Evolutionary conservation across 2,113 vertebrate genomes (phyloP), one percentile per base, ranked within the genome.

Genomic region (Mobula hypostoma): DNA sequence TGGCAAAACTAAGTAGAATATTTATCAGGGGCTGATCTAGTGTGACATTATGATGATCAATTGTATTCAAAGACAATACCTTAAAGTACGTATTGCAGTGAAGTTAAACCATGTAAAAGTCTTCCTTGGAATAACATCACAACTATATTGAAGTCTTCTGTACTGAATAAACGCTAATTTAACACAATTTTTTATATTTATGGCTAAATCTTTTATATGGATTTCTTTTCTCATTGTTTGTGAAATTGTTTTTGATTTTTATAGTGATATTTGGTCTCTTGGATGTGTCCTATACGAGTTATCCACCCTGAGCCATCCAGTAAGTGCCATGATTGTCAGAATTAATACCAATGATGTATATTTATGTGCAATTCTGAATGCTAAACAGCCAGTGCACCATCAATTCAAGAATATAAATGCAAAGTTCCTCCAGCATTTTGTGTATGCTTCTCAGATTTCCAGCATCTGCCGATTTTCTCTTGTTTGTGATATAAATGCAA

Each of bases 181-280:
- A 92, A 72, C 36, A 40, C 68, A 36, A 68, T 17, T 70, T 2
- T 72, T 72, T 36, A 48, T 40, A 17, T 9, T n/a, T 72, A 48
- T 32, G 72, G 12, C n/a, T 24, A 24, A 48, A 72, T 21, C 36
- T 40, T 88, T 63, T 48, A 24, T 87, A 61, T 58, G 9, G 58
- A 61, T 58, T 58, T 61, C 14, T 3, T 56, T 5, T 66, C 12
- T 90, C 40, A n/a, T 19, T 72, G 32, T 72, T 27, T 14, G 21
- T 70, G 7, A 15, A 92, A 40, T 78, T 94, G 32, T 90, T 40
- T 94, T 72, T 94, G 27, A 48, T 48, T 94, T 94, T 94, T 95
- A 74, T 96, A 98, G 98, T 95, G 98, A 98, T 95, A 96, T 98
- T 96, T 99, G 98, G 98, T 98, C 98, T 96, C 97, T 99, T 96